A percentile compares a stretch with the other conserved stretches of the same genome.
Evolutionary conservation across 2,888 invertebrate species (phyloP).

Genomic region (Noctua fimbriata): DNA sequence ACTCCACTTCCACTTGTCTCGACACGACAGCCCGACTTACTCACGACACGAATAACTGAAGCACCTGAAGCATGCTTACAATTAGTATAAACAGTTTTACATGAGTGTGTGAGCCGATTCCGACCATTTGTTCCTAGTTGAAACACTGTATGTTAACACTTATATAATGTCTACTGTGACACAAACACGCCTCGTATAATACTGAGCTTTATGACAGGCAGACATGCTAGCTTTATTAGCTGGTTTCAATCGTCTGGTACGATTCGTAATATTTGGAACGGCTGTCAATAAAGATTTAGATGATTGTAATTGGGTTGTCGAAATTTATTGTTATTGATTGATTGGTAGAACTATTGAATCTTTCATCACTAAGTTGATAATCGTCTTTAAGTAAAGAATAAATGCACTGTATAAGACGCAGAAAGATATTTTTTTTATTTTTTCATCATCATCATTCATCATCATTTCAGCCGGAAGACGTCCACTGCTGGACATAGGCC

Average conservation of each 20-base stretch:
- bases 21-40: neutral
- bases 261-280: neutral
- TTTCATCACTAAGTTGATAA: neutral
- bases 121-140: neutral
- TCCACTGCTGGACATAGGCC: no score
- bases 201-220: conserved; percentile 23
- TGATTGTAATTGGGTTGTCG: neutral
- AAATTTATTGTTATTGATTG: neutral
- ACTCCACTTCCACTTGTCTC: neutral
- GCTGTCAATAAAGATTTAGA: neutral
- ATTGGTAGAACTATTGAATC: neutral
- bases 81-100: neutral
- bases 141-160: neutral
- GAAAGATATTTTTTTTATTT: no score
- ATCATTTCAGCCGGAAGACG: no score
- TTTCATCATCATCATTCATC: no score
- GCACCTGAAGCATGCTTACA: neutral
- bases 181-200: no score
- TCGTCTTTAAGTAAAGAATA: neutral
- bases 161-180: neutral
- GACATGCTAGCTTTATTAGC: conserved; percentile 8
- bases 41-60: neutral
- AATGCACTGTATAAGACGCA: neutral
- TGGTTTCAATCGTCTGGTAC: neutral
- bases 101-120: neutral